Percentiles rank a stretch among this genome's conserved stretches.
These are phyloP conservation scores for Pristiophorus japonicus DNA, from an alignment of 2,113 vertebrate genomes.

Conservation along the genomic window DNA sequence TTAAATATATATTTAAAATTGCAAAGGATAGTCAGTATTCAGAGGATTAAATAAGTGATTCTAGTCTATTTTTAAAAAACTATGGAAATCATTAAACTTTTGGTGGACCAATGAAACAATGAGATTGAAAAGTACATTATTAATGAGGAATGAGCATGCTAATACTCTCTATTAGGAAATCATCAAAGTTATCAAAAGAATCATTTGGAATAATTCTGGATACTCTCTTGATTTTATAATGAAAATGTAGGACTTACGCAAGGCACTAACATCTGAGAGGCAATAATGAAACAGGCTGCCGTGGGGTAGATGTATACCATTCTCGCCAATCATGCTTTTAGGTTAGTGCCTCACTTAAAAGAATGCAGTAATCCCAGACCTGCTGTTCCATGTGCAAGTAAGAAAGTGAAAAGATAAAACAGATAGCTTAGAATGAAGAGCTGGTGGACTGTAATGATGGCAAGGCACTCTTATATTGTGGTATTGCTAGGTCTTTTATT, in stretches of 20 bases:
- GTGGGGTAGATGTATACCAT: background rate
- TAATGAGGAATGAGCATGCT: background rate
- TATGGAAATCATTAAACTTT: background rate
- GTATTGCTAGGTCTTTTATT: background rate
- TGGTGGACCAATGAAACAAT: background rate
- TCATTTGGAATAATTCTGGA: background rate
- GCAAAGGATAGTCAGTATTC: background rate
- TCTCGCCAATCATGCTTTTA: background rate
- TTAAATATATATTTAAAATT: conserved; percentile 12
- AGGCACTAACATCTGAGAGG: background rate
- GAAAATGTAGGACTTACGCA: background rate
- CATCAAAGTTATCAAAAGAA: background rate
- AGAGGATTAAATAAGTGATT: background rate
- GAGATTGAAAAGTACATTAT: conserved; percentile 2
- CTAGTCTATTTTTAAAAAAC: background rate
- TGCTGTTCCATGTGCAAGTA: background rate
- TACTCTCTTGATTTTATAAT: background rate
- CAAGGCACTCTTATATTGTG: background rate
- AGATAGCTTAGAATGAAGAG: background rate
- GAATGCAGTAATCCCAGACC: background rate
- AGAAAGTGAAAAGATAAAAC: background rate
- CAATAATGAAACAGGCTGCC: background rate
- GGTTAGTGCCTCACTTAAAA: background rate
- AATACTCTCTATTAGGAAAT: background rate
- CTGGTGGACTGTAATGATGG: background rate